These are phyloP conservation scores for Polymixis lichenea DNA, from an alignment of 2,888 invertebrate genomes.

Conservation along the genomic window DNA sequence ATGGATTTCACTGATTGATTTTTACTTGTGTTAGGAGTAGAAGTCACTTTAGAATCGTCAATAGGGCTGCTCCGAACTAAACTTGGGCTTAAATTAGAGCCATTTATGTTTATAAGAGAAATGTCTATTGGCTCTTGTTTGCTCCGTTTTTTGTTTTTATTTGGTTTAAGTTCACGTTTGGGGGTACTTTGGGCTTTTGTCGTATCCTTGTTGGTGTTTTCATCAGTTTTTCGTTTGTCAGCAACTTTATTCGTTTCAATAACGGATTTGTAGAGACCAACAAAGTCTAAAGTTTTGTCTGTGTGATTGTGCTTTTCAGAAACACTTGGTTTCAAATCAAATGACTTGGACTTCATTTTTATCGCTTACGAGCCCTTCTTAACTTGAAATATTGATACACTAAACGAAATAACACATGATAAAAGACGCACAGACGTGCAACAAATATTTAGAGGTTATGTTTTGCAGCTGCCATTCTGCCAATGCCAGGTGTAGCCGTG, in stretches of 20 bases:
- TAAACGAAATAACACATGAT: slow-evolving; percentile 60
- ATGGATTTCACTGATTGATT: slow-evolving; percentile 77
- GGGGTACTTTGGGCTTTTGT: slow-evolving; percentile 59
- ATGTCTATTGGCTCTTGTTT: slow-evolving; percentile 70
- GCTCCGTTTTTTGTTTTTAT: slow-evolving; percentile 73
- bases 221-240: slow-evolving; percentile 66
- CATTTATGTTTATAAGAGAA: slow-evolving; percentile 74
- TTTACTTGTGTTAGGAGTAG: slow-evolving; percentile 71
- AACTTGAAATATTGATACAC: slow-evolving; percentile 39
- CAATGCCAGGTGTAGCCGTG: too few relatives aligned
- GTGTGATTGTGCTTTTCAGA: slow-evolving; percentile 63
- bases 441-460: slow-evolving; percentile 58
- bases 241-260: slow-evolving; percentile 73
- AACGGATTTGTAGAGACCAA: slow-evolving; percentile 78
- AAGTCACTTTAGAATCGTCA: slow-evolving; percentile 70
- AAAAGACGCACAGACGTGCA: slow-evolving; percentile 18
- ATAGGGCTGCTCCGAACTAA: slow-evolving; percentile 58
- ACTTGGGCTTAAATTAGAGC: slow-evolving; percentile 63
- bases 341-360: slow-evolving; percentile 79
- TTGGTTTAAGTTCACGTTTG: slow-evolving; percentile 68
- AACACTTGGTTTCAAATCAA: slow-evolving; percentile 66
- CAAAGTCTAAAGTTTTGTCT: slow-evolving; percentile 79
- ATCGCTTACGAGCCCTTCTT: slow-evolving; percentile 41
- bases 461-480: slow-evolving; percentile 30
- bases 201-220: slow-evolving; percentile 60